Conservation (phyloP, 2,797 vertebrate species). For the Chloroceryle amazona region DNA sequence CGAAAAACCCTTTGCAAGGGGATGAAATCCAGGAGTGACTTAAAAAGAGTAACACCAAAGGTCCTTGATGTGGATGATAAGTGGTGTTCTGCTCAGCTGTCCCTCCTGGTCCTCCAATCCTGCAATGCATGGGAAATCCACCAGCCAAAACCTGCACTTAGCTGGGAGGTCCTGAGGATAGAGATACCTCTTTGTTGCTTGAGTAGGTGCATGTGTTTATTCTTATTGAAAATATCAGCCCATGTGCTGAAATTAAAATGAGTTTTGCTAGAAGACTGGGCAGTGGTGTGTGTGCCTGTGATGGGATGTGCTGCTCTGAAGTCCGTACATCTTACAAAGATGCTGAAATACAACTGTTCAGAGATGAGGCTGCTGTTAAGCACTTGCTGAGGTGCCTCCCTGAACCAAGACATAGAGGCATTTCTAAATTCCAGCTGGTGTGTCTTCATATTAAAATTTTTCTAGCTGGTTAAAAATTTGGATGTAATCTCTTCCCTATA, state of each 20-base stretch:
- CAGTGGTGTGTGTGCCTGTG: rapidly evolving
- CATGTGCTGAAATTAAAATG: not conserved
- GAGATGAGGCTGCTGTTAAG: not conserved
- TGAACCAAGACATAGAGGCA: not conserved
- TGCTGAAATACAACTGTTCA: not conserved
- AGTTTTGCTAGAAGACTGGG: not conserved
- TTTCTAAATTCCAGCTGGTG: not conserved
- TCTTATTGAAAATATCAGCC: not conserved
- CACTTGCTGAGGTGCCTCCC: not conserved
- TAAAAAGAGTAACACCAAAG: not conserved
- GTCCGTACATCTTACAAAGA: rapidly evolving
- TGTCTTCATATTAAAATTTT: not conserved
- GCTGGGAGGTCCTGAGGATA: not conserved
- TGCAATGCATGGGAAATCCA: not conserved
- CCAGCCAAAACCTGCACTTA: not conserved
- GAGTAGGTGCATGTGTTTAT: rapidly evolving
- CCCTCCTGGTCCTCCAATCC: no score
- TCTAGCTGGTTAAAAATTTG: not conserved
- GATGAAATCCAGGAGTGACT: not conserved
- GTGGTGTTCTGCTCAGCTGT: rapidly evolving
- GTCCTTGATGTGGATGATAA: not conserved
- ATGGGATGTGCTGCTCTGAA: not conserved
- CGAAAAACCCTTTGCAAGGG: not conserved
- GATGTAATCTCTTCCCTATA: not conserved
- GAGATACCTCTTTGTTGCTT: not conserved